Evolutionary conservation across 2,113 vertebrate species (phyloP).

Genomic region (Dasyurus viverrinus): DNA sequence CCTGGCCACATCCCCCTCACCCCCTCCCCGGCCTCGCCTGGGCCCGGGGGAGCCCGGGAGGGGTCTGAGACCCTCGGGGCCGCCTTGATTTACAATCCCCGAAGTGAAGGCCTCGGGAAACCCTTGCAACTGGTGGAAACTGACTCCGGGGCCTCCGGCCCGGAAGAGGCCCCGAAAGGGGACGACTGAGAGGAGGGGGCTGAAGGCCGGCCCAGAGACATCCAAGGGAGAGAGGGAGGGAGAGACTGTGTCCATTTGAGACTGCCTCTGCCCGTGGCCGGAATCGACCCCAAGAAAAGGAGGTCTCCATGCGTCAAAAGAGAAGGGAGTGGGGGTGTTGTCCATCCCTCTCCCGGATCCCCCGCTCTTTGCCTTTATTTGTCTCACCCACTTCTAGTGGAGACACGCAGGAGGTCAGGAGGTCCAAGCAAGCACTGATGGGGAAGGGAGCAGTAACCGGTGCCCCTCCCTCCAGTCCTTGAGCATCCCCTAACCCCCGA

Average conservation of each 20-base stretch:
- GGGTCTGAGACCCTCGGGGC: background rate
- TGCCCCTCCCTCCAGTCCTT: background rate
- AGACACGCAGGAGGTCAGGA: background rate
- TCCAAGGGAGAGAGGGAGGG: background rate
- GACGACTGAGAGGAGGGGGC: slow-evolving; percentile 1
- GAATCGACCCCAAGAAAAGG: background rate
- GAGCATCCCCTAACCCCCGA: background rate
- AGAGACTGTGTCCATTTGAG: background rate
- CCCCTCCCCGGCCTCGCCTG: slow-evolving; percentile 8
- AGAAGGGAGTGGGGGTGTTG: background rate
- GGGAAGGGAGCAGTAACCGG: background rate
- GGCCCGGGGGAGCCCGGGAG: background rate
- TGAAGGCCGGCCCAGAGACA: background rate
- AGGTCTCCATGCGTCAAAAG: background rate
- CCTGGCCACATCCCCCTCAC: background rate
- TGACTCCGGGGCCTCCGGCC: slow-evolving; percentile 45
- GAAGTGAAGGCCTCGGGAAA: slow-evolving; percentile 30
- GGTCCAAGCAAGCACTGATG: background rate
- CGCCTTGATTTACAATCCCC: slow-evolving; percentile 64
- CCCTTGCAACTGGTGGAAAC: slow-evolving; percentile 39
- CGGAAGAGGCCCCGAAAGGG: slow-evolving; percentile 67
- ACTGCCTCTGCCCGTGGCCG: background rate
- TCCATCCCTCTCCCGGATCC: background rate
- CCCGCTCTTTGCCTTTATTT: background rate
- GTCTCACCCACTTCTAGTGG: background rate